Evolutionary conservation across 2,888 invertebrate genomes (phyloP).

Genomic region (Zhengitettix transpicula): DNA sequence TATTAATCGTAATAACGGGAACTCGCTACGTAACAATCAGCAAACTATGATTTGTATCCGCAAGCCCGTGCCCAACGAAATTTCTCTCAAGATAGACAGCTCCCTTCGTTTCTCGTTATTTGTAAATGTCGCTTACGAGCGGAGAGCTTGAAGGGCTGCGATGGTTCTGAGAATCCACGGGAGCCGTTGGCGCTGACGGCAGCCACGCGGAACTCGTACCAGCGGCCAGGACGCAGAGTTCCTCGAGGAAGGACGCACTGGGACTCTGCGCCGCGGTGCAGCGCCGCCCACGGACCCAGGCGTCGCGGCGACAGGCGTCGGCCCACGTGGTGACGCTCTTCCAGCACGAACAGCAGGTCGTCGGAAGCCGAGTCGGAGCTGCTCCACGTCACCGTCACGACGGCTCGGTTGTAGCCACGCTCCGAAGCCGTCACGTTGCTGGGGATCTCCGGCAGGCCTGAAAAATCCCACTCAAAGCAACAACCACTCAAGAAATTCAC

Average conservation of each 20-base stretch:
- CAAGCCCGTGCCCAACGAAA: too few relatives aligned
- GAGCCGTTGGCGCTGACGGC: slow-evolving; percentile 56
- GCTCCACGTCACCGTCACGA: slow-evolving; percentile 26
- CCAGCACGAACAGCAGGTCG: slow-evolving; percentile 38
- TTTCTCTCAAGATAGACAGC: too few relatives aligned
- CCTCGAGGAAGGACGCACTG: slow-evolving; percentile 25
- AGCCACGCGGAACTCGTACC: slow-evolving; percentile 66
- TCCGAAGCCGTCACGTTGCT: slow-evolving; percentile 40
- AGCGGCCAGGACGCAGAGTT: slow-evolving; percentile 47
- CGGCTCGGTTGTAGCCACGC: slow-evolving; percentile 30
- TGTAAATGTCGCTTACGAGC: slow-evolving; percentile 10
- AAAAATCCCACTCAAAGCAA: slow-evolving; percentile 13
- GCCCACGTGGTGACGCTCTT: slow-evolving; percentile 54
- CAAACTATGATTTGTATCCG: too few relatives aligned
- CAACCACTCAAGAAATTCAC: too few relatives aligned
- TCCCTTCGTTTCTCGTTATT: too few relatives aligned
- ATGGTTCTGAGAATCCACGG: slow-evolving; percentile 48
- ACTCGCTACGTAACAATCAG: too few relatives aligned
- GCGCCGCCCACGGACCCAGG: slow-evolving; percentile 46
- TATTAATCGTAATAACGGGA: too few relatives aligned
- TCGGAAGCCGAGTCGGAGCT: slow-evolving; percentile 19
- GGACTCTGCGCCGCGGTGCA: slow-evolving; percentile 30
- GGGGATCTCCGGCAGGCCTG: slow-evolving; percentile 46
- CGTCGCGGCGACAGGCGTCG: slow-evolving; percentile 43
- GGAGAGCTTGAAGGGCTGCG: slow-evolving; percentile 33